Evolutionary conservation across 2,888 invertebrate species (phyloP), one percentile per base, ranked within the genome.

Genomic region (Selenia dentaria): DNA sequence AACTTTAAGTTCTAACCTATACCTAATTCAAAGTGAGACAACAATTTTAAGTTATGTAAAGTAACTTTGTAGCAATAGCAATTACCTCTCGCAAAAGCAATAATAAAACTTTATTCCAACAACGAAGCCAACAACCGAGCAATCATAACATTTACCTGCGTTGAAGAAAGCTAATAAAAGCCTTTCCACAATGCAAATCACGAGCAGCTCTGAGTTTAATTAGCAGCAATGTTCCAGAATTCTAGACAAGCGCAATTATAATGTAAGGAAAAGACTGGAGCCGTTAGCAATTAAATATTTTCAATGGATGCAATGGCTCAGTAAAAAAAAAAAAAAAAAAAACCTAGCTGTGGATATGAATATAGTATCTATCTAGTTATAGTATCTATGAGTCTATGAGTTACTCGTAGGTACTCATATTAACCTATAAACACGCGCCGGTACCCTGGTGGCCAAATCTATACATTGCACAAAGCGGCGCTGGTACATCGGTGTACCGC

Each of bases 271-370:
- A 47, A 58, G 59, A 43, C 36, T 47, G 13, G 41, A 58, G 60
- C 49, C 60, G 57, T 59, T 62, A 45, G 57, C 59, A 68, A 73
- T 71, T 67, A 73, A 68, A 64, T 53, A 44, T 54, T 67, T 62
- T 60, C 49, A 60, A 57, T 46, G 50, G 33, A 29, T 22, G 32
- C 56, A 54, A 48, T 46, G 56, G 13, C 22, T 22, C 6, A 6
- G 4, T 22, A 24, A n/a, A n/a, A n/a, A n/a, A n/a, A n/a, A n/a
- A n/a, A n/a, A n/a, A n/a, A n/a, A n/a, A n/a, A n/a, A n/a, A n/a
- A n/a, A 13, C 12, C 2, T 6, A 8, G 10, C 33, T 33, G 52
- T 64, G 55, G 56, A 55, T 69, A 67, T 70, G 67, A n/a, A n/a
- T n/a, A n/a, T n/a, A n/a, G n/a, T n/a, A n/a, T n/a, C n/a, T n/a